Evolutionary conservation across 2,888 invertebrate species (phyloP).

Genomic region (Acheta domesticus): DNA sequence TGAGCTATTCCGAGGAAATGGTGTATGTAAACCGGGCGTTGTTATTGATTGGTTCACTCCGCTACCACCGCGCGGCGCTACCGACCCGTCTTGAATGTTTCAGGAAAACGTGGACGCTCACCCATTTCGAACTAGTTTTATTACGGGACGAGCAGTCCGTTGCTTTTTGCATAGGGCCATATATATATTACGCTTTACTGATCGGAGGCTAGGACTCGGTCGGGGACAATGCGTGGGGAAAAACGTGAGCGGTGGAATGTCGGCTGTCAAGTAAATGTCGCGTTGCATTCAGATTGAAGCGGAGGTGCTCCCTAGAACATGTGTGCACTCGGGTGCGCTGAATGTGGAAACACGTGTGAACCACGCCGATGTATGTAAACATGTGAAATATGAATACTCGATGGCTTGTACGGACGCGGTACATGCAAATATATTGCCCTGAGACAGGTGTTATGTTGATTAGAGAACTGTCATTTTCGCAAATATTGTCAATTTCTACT

Average conservation of each 20-base stretch:
- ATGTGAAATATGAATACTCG: background rate
- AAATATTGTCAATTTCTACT: no score
- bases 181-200: background rate
- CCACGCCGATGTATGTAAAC: background rate
- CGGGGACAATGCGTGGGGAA: background rate
- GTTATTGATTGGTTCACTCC: background rate
- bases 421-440: no score
- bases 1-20: background rate
- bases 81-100: background rate
- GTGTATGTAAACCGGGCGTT: background rate
- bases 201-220: background rate
- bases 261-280: background rate
- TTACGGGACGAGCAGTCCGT: background rate
- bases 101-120: background rate
- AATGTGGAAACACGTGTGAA: background rate
- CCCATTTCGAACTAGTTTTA: background rate
- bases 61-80: background rate
- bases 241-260: background rate
- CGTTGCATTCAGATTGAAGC: background rate
- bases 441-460: no score
- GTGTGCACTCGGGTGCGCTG: background rate
- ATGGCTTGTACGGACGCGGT: no score
- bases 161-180: background rate
- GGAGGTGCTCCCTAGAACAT: background rate
- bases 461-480: no score